Evolutionary conservation across 2,113 vertebrate genomes (phyloP), one percentile per base, ranked within the genome.

Genomic region (Forbesichthys papilliferus): DNA sequence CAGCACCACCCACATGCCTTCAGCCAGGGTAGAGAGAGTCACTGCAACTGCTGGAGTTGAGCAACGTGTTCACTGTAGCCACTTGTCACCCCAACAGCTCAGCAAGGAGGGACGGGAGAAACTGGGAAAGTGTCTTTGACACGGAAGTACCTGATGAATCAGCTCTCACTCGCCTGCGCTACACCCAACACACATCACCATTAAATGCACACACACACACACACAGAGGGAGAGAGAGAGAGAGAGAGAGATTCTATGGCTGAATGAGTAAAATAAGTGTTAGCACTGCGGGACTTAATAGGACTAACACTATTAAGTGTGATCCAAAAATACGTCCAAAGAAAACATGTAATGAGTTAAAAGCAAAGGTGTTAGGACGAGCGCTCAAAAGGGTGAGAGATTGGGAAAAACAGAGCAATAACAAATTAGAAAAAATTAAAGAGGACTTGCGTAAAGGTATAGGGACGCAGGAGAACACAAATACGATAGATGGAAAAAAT

Each of bases 1-100:
- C 66, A 48, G 61, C 8, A 34, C 61, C 64, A 46, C 48, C 11
- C 60, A 56, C 49, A 61, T 18, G 65, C 13, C 33, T 69, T 67
- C 9, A 20, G 68, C 60, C 55, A 63, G n/a, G 74, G 69, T 13
- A 13, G 64, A 48, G 6, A 42, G 60, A 42, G 36, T 42, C 36
- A 8, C 36, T 5, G 36, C 36, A 8, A 42, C 36, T 8, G 36
- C 36, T 42, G 36, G 36, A 42, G 36, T 42, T 42, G 36, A 42
- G 36, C 5, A 42, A 42, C 36, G 5, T 42, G 36, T 42, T 42
- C 36, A 42, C 7, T 42, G 36, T 42, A 42, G 7, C 36, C 36
- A 8, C 36, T 5, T 42, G 36, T 6, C 36, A 42, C 36, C 36
- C 36, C 5, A 42, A 42, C 36, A 42, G 36, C 36, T 42, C 36